Conservation (phyloP, 2,888 invertebrate species). For the Caenorhabditis sp. region DNA sequence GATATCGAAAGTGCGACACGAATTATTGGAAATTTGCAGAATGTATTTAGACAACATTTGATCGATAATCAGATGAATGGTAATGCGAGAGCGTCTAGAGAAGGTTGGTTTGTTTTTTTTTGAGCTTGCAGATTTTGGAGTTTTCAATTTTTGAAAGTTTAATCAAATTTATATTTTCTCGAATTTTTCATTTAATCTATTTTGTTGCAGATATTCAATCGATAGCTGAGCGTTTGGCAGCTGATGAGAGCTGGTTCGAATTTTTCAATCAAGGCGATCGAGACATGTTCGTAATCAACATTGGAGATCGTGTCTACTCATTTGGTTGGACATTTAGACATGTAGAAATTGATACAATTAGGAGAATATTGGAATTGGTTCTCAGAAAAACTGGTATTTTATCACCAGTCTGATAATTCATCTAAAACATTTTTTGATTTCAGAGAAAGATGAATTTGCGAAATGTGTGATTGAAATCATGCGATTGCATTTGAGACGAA, state of each 20-base stretch:
- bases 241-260: not conserved
- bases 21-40: not conserved
- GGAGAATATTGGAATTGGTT: not conserved
- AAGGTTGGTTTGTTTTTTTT: not conserved
- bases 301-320: not conserved
- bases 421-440: not conserved
- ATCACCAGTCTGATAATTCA: not conserved
- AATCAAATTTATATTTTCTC: too few species aligned
- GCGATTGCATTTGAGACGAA: not conserved
- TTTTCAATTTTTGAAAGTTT: too few species aligned
- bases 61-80: constrained; percentile 11
- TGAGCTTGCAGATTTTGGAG: not conserved
- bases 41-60: not conserved
- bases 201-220: constrained; percentile 1
- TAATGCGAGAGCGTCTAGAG: constrained; percentile 2
- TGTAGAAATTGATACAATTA: not conserved
- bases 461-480: not conserved
- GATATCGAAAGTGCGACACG: not conserved
- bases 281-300: not conserved
- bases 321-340: not conserved
- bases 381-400: not conserved
- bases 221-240: not conserved
- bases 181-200: too few species aligned
- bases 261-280: not conserved
- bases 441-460: not conserved